Base-by-base conservation (phyloP, 1,140 invertebrate genomes). In the Homarus americanus region DNA sequence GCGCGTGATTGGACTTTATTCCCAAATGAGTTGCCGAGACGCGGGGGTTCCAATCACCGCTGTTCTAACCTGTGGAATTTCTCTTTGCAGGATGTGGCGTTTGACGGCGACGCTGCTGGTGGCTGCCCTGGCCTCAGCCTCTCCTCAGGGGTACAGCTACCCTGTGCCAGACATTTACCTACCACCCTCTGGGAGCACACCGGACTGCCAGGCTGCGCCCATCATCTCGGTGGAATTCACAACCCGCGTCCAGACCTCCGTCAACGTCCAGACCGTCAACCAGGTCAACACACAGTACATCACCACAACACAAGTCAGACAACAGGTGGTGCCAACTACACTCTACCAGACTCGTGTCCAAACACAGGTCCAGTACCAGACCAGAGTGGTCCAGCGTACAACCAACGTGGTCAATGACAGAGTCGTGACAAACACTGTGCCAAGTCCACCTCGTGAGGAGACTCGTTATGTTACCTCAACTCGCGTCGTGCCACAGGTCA, bases 1-100 rank as follows among this genome's bases (percentile, higher is more conserved):
- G 88, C 88, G 88, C 80, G 88, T 90, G 88, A 90, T 90, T 90
- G 88, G 88, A 90, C 88, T 90, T 90, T 90, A 90, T 90, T 90
- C 88, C 88, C 88, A 90, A 90, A 90, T 90, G 88, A 90, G 88
- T 90, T 58, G 53, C 49, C 82, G 88, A 90, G 88, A 90, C 88
- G 88, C 88, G 80, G 88, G 88, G 82, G 72, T 90, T 90, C 88
- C 88, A 90, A 90, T 90, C 88, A 90, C 88, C 88, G 88, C 88
- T 90, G 88, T 69, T 90, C 80, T 90, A 90, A 90, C 69, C 88
- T 90, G 88, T 90, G 88, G 72, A 75, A 90, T 90, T 90, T 90
- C 88, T 90, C 80, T 90, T 80, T 88, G 88, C 88, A 90, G 88
- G 80, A 90, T 90, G 88, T 90, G 88, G 88, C 88, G 80, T 36